Evolutionary conservation across 2,888 invertebrate genomes (phyloP).

Genomic region (Entomobrya proxima): DNA sequence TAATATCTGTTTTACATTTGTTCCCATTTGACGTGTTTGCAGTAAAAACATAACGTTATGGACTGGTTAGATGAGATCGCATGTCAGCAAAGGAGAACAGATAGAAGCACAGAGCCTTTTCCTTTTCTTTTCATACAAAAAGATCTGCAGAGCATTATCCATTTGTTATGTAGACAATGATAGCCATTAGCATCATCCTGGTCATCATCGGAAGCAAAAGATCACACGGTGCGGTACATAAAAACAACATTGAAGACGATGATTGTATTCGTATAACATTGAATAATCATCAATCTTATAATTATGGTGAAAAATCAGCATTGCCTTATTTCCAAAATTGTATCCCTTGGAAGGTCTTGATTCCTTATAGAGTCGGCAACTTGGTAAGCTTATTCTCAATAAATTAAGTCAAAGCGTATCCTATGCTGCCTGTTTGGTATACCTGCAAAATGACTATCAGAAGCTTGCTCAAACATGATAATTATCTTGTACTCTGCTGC

Average conservation of each 20-base stretch:
- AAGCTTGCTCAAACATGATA: too few species aligned
- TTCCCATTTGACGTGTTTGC: conserved; percentile 53
- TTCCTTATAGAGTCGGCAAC: conserved; percentile 72
- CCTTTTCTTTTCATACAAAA: not conserved
- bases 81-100: conserved; percentile 8
- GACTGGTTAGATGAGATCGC: not conserved
- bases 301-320: conserved; percentile 71
- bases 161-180: conserved; percentile 35
- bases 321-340: conserved; percentile 72
- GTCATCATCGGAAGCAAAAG: conserved; percentile 61
- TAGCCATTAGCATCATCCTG: conserved; percentile 54
- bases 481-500: too few species aligned
- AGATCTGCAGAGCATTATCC: not conserved
- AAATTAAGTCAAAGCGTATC: conserved; percentile 69
- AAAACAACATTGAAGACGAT: conserved; percentile 71
- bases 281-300: conserved; percentile 70
- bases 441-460: too few species aligned
- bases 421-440: too few species aligned
- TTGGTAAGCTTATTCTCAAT: conserved; percentile 70
- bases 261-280: conserved; percentile 67
- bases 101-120: not conserved
- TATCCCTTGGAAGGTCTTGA: conserved; percentile 70
- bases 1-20: conserved; percentile 29
- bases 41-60: conserved; percentile 39
- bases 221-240: conserved; percentile 70